A percentile compares a stretch with the other conserved stretches of the same genome.
Evolutionary conservation across 2,113 vertebrate genomes (phyloP).

Genomic region (Danionella cerebrum): DNA sequence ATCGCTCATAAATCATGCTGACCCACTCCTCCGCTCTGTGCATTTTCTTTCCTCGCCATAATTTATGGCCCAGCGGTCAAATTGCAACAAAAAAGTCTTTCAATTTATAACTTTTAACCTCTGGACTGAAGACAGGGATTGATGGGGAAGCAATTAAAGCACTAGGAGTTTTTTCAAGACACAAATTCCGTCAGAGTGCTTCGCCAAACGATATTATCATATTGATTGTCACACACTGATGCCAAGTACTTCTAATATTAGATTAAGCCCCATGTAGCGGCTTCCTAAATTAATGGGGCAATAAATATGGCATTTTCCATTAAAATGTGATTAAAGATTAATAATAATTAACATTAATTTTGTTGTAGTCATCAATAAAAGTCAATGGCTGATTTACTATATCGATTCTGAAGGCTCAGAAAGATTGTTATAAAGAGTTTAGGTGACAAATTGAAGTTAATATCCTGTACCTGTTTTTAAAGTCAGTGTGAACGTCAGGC

Average conservation of each 20-base stretch:
- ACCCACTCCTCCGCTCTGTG: constrained; percentile 29
- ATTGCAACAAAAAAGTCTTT: constrained; percentile 41
- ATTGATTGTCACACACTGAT: constrained; percentile 9
- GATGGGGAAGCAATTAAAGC: constrained; percentile 21
- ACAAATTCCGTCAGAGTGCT: neutral
- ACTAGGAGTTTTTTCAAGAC: neutral
- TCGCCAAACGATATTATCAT: neutral
- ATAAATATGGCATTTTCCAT: constrained; percentile 9
- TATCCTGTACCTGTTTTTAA: constrained; percentile 1
- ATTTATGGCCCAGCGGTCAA: constrained; percentile 36
- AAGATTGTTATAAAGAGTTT: neutral
- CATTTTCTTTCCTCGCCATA: constrained; percentile 8
- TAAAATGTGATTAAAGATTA: constrained; percentile 9
- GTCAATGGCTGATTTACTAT: neutral
- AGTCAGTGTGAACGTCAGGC: neutral
- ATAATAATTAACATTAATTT: constrained; percentile 12
- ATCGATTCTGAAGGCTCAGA: neutral
- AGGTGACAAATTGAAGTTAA: constrained; percentile 8
- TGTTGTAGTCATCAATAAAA: neutral
- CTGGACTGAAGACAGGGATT: constrained; percentile 20
- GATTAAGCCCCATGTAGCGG: constrained; percentile 6
- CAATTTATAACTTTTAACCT: constrained; percentile 45
- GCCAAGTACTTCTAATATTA: constrained; percentile 9
- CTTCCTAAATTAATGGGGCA: constrained; percentile 4
- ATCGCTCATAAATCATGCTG: constrained; percentile 43